Base-by-base conservation (phyloP, 2,888 invertebrate species). In the Spatulosminthurus flaviceps region DNA sequence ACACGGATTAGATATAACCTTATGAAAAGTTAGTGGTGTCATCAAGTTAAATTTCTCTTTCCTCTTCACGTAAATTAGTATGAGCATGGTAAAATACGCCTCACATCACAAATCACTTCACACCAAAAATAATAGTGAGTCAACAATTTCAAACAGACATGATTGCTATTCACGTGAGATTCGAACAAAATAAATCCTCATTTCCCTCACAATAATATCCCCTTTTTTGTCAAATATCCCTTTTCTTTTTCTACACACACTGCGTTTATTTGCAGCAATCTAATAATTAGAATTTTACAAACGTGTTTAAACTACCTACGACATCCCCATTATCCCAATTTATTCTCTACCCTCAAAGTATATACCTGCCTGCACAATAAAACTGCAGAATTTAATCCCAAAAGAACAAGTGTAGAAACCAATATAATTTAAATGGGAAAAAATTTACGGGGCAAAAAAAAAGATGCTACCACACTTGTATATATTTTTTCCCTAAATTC, bases 31-130 rank as follows among this genome's bases (percentile, higher is more conserved):
- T 28, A n/a, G n/a, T n/a, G n/a, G n/a, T n/a, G n/a, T 69, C 34
- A 19, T 69, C 69, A 69, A 69, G 34, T 28, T 1, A 21, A 21
- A 29, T 69, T 69, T 69, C 69, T 69, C 69, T 69, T 69, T 69
- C 34, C 69, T 51, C 1, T 51, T 29, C 34, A 19, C n/a, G 34
- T 69, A 69, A 69, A 69, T 69, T 26, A 69, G 69, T 69, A 9
- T 69, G 69, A 69, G 34, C 34, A 34, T 69, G 22, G 28, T 69
- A 16, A 69, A 28, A 69, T n/a, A n/a, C 19, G 69, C 34, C 34
- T 29, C 69, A 69, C 69, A 69, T 69, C 69, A 69, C 69, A 69
- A 29, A 26, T 29, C 67, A 67, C 69, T 29, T 7, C 19, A 19
- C 9, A 11, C 11, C 19, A 34, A 1, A 34, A n/a, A 69, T 9